Conservation (phyloP, 2,797 vertebrate species). For the Cyclopterus lumpus region DNA sequence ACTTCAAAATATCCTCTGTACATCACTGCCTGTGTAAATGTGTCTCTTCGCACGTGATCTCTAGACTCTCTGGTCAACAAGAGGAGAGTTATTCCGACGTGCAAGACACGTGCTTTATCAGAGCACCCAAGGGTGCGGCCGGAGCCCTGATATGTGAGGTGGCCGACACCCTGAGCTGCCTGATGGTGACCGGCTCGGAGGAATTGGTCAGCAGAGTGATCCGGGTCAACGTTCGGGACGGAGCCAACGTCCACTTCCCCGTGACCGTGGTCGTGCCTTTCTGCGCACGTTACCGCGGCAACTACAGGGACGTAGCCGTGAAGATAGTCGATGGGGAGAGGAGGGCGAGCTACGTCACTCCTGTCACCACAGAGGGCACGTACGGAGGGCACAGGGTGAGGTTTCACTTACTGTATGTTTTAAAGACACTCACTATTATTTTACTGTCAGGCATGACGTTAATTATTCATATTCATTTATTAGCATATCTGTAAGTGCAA, state of each 20-base stretch:
- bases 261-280: conserved; percentile 86
- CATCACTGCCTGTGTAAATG: not conserved
- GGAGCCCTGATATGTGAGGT: conserved; percentile 79
- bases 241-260: conserved; percentile 79
- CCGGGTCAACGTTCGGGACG: conserved; percentile 68
- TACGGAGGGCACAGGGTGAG: conserved; percentile 83
- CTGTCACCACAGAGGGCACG: conserved; percentile 80
- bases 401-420: not conserved
- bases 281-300: conserved; percentile 81
- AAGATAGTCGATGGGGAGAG: conserved; percentile 84
- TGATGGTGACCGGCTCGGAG: conserved; percentile 87
- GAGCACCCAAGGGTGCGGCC: conserved; percentile 71
- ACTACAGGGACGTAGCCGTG: conserved; percentile 87
- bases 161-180: conserved; percentile 82
- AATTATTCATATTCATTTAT: not conserved
- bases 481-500: not conserved
- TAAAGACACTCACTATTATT: not conserved
- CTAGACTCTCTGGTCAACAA: conserved; percentile 42
- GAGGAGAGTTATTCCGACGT: conserved; percentile 36
- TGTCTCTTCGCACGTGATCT: not conserved
- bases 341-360: conserved; percentile 85
- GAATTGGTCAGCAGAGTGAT: conserved; percentile 90
- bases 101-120: conserved; percentile 81
- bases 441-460: not conserved
- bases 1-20: not conserved